Evolutionary conservation across 2,113 vertebrate species (phyloP).

Genomic region (Vulpes vulpes): DNA sequence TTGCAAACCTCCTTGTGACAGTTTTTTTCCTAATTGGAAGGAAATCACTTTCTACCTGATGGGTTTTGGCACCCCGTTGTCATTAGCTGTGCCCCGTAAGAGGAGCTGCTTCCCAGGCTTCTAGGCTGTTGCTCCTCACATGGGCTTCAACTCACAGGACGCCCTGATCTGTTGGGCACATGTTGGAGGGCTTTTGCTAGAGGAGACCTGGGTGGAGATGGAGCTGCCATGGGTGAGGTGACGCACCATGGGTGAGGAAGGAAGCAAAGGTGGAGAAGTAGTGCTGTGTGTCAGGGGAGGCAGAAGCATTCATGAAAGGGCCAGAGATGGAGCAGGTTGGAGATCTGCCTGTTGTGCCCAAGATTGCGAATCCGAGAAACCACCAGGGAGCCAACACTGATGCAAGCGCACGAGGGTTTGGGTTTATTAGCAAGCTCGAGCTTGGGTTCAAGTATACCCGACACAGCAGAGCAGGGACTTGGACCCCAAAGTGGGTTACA

Average conservation of each 20-base stretch:
- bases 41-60: not conserved
- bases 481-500: too few species aligned
- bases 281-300: not conserved
- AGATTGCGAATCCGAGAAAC: too few species aligned
- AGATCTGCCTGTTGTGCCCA: too few species aligned
- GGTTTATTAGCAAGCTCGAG: too few species aligned
- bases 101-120: not conserved
- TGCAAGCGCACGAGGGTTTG: too few species aligned
- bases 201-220: not conserved
- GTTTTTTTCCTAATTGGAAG: slow-evolving; percentile 2
- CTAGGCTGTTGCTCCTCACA: not conserved
- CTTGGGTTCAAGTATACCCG: too few species aligned
- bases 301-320: not conserved
- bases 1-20: not conserved
- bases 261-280: not conserved
- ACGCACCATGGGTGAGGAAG: not conserved
- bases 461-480: too few species aligned
- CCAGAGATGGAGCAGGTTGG: not conserved
- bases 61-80: not conserved
- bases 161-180: not conserved
- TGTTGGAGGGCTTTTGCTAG: not conserved
- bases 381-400: too few species aligned
- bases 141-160: not conserved
- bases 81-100: not conserved
- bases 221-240: not conserved